A percentile compares a stretch with the other conserved stretches of the same genome.
Evolutionary conservation across 1,140 invertebrate genomes (phyloP).

Genomic region (Pseudomyrmex dendroicus): DNA sequence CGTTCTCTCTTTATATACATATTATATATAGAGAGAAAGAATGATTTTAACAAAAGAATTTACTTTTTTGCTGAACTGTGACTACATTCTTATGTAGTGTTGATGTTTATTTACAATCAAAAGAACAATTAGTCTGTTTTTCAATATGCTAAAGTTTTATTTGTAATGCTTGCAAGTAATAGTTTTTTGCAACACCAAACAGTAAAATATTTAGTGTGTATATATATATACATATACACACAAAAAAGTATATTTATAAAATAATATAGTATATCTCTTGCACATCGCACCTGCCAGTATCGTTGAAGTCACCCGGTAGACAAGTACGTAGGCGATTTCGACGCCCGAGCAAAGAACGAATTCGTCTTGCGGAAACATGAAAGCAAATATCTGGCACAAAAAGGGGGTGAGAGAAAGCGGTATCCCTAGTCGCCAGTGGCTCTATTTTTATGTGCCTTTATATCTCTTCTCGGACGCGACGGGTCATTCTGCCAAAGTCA

Average conservation of each 20-base stretch:
- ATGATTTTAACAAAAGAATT: too few species aligned
- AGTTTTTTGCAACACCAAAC: too few species aligned
- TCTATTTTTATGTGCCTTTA: conserved; percentile 42
- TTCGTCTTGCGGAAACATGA: conserved; percentile 45
- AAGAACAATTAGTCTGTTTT: too few species aligned
- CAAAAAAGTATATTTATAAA: background rate
- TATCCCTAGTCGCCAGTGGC: conserved; percentile 8
- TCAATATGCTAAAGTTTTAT: too few species aligned
- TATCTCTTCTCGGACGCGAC: background rate
- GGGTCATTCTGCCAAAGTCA: conserved; percentile 45
- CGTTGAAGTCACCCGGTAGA: conserved; percentile 72
- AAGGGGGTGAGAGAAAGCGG: background rate
- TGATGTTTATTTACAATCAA: too few species aligned
- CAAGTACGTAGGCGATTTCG: conserved; percentile 72
- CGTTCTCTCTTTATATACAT: background rate
- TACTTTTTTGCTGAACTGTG: too few species aligned
- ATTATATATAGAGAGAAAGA: too few species aligned
- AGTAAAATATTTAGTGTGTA: too few species aligned
- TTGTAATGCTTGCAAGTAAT: too few species aligned
- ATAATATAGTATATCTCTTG: background rate
- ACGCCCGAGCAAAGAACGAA: conserved; percentile 65
- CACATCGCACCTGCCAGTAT: conserved; percentile 42
- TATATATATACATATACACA: too few species aligned
- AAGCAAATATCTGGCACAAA: conserved; percentile 37
- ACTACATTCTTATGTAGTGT: too few species aligned